phyloP scores from a whole-genome alignment of 2,113 vertebrate species.

The Neogobius melanostomus region DNA sequence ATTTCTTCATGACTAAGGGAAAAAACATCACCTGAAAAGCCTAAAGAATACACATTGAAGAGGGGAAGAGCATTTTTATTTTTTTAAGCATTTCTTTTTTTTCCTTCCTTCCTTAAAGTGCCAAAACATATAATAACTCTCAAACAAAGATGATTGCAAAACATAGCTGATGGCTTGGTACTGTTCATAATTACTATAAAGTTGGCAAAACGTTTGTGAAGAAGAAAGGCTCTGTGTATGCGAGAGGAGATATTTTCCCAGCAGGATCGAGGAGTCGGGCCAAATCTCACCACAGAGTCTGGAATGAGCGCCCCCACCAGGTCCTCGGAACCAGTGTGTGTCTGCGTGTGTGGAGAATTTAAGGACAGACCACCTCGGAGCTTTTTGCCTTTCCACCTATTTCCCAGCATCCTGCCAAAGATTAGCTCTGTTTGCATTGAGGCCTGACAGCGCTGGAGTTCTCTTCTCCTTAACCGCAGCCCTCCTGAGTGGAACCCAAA shows the following conservation, averaged over 20 bases:
- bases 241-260: constrained; percentile 59
- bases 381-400: constrained; percentile 61
- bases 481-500: constrained; percentile 50
- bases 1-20: too few species aligned
- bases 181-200: constrained; percentile 12
- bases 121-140: background rate
- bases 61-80: too few species aligned
- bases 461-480: constrained; percentile 54
- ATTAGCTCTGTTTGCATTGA: constrained; percentile 67
- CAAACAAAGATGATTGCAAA: constrained; percentile 2
- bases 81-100: too few species aligned
- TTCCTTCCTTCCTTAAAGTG: background rate
- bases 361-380: constrained; percentile 74
- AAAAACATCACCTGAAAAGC: too few species aligned
- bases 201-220: constrained; percentile 5
- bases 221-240: constrained; percentile 11
- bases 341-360: constrained; percentile 35
- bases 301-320: constrained; percentile 64
- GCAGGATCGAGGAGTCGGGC: constrained; percentile 51
- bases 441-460: constrained; percentile 56
- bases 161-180: background rate
- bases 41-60: too few species aligned
- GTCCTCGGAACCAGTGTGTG: constrained; percentile 43
- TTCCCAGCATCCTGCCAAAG: constrained; percentile 69
- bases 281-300: constrained; percentile 58